Percentiles rank a stretch among this genome's conserved stretches.
Conservation (phyloP, 1,140 invertebrate species). For the Batillaria attramentaria region DNA sequence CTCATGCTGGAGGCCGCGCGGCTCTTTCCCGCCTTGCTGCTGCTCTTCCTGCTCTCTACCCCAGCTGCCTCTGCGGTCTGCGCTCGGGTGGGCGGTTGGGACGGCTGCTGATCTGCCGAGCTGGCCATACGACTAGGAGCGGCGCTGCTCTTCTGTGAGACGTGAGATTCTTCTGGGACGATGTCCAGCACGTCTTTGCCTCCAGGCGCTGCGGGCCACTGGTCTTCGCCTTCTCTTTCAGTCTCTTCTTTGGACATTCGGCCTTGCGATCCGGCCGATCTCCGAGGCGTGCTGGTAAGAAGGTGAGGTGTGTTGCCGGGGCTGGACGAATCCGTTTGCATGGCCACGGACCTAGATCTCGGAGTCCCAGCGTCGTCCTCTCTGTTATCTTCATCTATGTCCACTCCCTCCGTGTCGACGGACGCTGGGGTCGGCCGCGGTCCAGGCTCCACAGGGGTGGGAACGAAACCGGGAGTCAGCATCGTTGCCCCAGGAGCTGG, state of each 20-base stretch:
- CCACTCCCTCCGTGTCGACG: not conserved
- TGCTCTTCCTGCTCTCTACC: conserved; percentile 2
- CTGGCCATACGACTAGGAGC: not conserved
- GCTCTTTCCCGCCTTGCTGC: conserved; percentile 4
- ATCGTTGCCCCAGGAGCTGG: no score
- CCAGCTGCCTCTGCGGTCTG: not conserved
- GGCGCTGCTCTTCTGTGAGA: conserved; percentile 1
- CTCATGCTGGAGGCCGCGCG: conserved; percentile 4
- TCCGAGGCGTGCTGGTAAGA: not conserved
- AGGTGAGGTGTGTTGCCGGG: not conserved
- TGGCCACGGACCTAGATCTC: conserved; percentile 19
- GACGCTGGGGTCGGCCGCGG: conserved; percentile 18
- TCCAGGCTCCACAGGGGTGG: no score
- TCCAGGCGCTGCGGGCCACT: not conserved
- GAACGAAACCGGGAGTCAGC: no score
- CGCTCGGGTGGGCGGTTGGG: not conserved
- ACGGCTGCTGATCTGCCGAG: not conserved
- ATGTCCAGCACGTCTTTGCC: conserved; percentile 3
- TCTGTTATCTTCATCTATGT: not conserved
- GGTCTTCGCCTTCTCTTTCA: not conserved
- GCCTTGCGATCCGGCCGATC: not conserved
- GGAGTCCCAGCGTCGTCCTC: not conserved
- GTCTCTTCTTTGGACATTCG: not conserved
- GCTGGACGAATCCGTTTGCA: conserved; percentile 29
- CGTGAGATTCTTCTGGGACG: conserved; percentile 10